These are phyloP conservation scores for Ectropis crepuscularia DNA, from an alignment of 2,888 invertebrate species.

Conservation along the genomic window DNA sequence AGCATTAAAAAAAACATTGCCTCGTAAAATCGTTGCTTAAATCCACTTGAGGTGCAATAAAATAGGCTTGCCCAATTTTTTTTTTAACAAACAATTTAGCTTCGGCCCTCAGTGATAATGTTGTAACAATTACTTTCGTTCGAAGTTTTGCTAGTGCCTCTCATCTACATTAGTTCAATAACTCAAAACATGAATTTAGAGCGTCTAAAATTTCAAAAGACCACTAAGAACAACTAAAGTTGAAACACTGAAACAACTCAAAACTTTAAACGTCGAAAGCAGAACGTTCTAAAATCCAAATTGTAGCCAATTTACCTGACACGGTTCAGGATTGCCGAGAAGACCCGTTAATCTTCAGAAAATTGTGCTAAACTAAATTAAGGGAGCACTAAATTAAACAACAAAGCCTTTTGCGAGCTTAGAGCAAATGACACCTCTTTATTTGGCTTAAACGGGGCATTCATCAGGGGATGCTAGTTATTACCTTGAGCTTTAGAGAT, in stretches of 20 bases:
- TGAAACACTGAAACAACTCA: background rate
- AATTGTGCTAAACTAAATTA: constrained; percentile 53
- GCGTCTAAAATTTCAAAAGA: background rate
- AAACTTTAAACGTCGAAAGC: constrained; percentile 13
- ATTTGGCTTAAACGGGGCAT: constrained; percentile 38
- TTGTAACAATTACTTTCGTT: no score
- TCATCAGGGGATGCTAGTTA: constrained; percentile 38
- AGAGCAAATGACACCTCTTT: constrained; percentile 42
- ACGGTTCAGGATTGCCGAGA: constrained; percentile 44
- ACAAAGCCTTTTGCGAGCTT: constrained; percentile 42
- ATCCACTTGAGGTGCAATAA: no score
- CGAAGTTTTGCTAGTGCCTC: background rate
- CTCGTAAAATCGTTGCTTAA: no score
- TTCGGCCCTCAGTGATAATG: no score
- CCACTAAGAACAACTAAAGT: background rate
- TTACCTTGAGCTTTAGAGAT: constrained; percentile 21
- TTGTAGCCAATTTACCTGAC: constrained; percentile 35
- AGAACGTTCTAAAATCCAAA: constrained; percentile 23
- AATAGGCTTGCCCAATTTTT: no score
- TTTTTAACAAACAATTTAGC: no score
- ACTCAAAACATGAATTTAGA: background rate
- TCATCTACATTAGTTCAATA: background rate
- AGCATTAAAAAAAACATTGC: no score
- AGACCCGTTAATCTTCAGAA: constrained; percentile 54
- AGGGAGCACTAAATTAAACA: constrained; percentile 47